Evolutionary conservation across 2,797 vertebrate species (phyloP), one percentile per base, ranked within the genome.

Genomic region (Cirrhinus molitorella): DNA sequence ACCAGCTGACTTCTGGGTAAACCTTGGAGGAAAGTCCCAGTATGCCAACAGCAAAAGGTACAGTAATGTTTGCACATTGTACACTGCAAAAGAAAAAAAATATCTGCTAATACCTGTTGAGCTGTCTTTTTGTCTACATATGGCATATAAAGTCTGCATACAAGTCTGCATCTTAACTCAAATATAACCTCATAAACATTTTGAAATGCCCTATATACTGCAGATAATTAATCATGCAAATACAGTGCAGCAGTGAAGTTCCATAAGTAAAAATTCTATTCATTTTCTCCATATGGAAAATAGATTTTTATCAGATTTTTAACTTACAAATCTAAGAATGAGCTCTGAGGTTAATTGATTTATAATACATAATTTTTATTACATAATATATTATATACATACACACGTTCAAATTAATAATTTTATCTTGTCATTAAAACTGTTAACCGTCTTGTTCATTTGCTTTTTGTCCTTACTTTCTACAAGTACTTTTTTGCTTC

Each of bases 1-100:
- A 81, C 95, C 96, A 0, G 83, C 93, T 0, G 95, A 95, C 63
- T 97, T 97, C 92, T 97, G 96, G 96, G 83, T 95, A 47, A 94
- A 94, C 11, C 89, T 97, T 37, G 96, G 96, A 0, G 96, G 96
- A 75, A 97, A 96, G 87, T 93, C 94, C 0, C 96, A 95, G 1
- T 97, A 97, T 0, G 92, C 96, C 90, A 95, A 57, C 91, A 86
- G 8, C 90, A 97, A 96, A 90, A 96, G 96, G 96, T 89, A 37
- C 79, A 83, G 53, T 25, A 21, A 85, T 5, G 45, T 28, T 51
- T 57, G 25, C 12, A 66, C 28, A 53, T 7, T 78, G 5, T 4
- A 37, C 23, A 55, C 9, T 72, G 68, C 51, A 37, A 12, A 49
- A 40, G 5, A n/a, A 51, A 21, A 34, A 71, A 19, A 23, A 17